Base-by-base conservation (phyloP, 1,140 invertebrate species). In the Hyles vespertilio region DNA sequence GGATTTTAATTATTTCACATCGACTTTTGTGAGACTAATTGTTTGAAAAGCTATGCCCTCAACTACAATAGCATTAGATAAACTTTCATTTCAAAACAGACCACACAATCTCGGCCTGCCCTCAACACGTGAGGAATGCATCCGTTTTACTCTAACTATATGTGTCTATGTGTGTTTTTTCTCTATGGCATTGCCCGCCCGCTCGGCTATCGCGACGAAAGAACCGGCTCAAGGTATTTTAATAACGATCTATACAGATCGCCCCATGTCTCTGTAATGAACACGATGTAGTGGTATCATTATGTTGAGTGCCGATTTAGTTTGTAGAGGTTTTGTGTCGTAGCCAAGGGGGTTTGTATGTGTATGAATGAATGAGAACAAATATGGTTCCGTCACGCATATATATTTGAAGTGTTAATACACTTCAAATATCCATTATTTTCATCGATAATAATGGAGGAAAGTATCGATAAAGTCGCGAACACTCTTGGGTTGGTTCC, bases 291-390 rank as follows among this genome's bases (percentile, higher is more conserved):
- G 81, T 85, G 69, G 72, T 80, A 73, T 70, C 69, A 70, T 74
- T 68, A 71, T 73, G 72, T 75, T 75, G 50, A 74, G 69, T 80
- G 77, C 74, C 65, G 69, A 72, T 65, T 72, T 84, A 84, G 75
- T 68, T 54, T 78, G 80, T 87, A 87, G 83, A 83, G 77, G 75
- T 84, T 79, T 75, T 86, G 82, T 86, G 84, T 86, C 81, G 83
- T 89, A 89, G 86, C 86, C 84, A 89, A 89, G 84, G 86, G 86
- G 86, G 86, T 89, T 78, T 84, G 79, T 81, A 65, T 81, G 79
- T 81, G 77, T 77, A 65, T 58, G 79, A 70, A 61, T 74, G 74
- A 67, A 70, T 74, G 74, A 71, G 61, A 65, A 32, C 40, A 61
- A 74, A 65, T 67, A 77, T 81, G 69, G 80, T 83, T 77, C 79